Conservation (phyloP, 1,140 invertebrate genomes). For the Drosophila pseudoananassae region DNA sequence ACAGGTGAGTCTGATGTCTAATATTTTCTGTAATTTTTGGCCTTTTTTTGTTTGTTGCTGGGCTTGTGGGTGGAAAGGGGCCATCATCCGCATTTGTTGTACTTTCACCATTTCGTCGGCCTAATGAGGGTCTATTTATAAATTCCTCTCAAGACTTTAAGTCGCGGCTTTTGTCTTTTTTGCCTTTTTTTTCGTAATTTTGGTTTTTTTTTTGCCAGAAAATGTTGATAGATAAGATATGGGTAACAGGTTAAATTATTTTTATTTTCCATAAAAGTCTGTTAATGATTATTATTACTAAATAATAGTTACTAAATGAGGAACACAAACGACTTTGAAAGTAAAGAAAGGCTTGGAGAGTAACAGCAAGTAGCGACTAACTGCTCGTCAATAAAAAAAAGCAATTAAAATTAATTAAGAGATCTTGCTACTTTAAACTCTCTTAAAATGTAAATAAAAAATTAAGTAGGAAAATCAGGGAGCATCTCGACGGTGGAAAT, state of each 20-base stretch:
- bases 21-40: conserved; percentile 2
- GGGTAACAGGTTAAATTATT: not conserved
- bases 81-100: conserved; percentile 5
- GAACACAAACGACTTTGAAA: too few species aligned
- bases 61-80: conserved; percentile 11
- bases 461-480: too few species aligned
- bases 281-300: too few species aligned
- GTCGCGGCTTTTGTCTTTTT: conserved; percentile 1
- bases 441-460: too few species aligned
- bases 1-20: conserved; percentile 31
- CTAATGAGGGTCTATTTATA: conserved; percentile 22
- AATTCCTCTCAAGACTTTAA: not conserved
- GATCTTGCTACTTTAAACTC: too few species aligned
- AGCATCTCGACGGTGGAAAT: too few species aligned
- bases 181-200: not conserved
- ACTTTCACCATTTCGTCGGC: conserved; percentile 25
- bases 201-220: not conserved
- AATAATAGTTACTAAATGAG: too few species aligned
- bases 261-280: too few species aligned
- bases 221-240: not conserved
- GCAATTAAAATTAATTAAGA: too few species aligned
- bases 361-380: too few species aligned
- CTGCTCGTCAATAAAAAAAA: too few species aligned
- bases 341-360: too few species aligned
- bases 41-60: not conserved